Percentiles rank a stretch among this genome's conserved stretches.
These are phyloP conservation scores for Atrina japonica DNA, from an alignment of 2,888 invertebrate genomes.

Conservation along the genomic window DNA sequence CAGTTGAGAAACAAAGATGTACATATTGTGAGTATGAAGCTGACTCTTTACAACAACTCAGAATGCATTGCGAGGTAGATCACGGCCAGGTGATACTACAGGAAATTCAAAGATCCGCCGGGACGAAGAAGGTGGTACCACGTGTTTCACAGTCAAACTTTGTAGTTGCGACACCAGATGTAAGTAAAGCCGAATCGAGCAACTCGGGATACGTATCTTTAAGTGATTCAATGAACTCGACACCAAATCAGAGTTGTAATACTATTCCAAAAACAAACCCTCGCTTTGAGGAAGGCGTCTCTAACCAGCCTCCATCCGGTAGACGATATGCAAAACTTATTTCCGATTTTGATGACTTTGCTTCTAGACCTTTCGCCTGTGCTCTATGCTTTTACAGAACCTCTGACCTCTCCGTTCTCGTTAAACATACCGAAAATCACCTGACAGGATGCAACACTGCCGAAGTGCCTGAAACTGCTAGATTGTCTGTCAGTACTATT, in stretches of 20 bases:
- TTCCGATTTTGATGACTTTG: slow-evolving; percentile 59
- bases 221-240: neutral
- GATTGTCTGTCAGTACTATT: slow-evolving; percentile 27
- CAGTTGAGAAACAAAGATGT: slow-evolving; percentile 29
- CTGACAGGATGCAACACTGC: slow-evolving; percentile 51
- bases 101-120: slow-evolving; percentile 8
- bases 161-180: neutral
- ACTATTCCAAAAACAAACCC: neutral
- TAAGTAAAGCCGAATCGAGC: neutral
- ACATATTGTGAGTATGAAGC: slow-evolving; percentile 30
- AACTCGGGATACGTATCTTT: neutral
- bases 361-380: slow-evolving; percentile 57
- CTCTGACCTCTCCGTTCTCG: slow-evolving; percentile 35
- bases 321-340: slow-evolving; percentile 55
- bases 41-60: slow-evolving; percentile 11
- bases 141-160: neutral
- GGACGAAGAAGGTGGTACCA: neutral
- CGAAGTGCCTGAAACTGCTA: slow-evolving; percentile 42
- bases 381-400: slow-evolving; percentile 58
- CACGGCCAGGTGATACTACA: slow-evolving; percentile 19
- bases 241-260: neutral
- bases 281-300: slow-evolving; percentile 33
- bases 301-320: slow-evolving; percentile 37
- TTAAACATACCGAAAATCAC: slow-evolving; percentile 53
- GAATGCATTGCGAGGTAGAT: slow-evolving; percentile 13